phyloP scores from a whole-genome alignment of 2,797 vertebrate genomes.

The Liparis tanakae region DNA sequence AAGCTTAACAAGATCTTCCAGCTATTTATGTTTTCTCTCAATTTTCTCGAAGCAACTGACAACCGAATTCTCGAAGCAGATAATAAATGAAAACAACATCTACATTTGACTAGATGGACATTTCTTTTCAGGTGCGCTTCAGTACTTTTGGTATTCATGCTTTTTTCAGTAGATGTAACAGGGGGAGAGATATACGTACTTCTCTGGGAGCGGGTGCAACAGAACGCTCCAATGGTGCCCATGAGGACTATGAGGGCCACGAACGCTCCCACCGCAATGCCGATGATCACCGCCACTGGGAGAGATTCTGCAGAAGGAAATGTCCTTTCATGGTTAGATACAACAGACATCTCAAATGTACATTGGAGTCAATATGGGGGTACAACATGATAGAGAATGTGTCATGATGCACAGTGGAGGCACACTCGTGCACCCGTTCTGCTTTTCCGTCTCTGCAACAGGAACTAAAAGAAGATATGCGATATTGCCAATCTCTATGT shows the following conservation, averaged over 20 bases:
- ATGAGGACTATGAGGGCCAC: conserved; percentile 96
- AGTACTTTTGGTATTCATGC: conserved; percentile 58
- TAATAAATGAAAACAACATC: conserved; percentile 26
- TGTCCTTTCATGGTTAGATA: conserved; percentile 54
- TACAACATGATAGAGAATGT: neutral
- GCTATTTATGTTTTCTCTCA: conserved; percentile 15
- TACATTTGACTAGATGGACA: conserved; percentile 56
- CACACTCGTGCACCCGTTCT: neutral
- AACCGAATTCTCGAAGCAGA: neutral
- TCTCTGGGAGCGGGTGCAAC: conserved; percentile 97
- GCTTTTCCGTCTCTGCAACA: conserved; percentile 20
- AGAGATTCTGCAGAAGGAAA: conserved; percentile 89
- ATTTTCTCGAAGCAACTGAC: neutral
- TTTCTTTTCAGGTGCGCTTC: conserved; percentile 55
- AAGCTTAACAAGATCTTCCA: conserved; percentile 21
- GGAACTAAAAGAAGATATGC: neutral
- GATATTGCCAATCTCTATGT: conserved; percentile 21
- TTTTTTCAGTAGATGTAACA: conserved; percentile 35
- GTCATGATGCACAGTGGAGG: conserved; percentile 1
- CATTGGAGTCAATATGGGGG: neutral
- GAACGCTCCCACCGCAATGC: conserved; percentile 95
- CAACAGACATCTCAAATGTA: conserved; percentile 21
- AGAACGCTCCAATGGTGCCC: conserved; percentile 98
- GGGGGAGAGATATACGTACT: conserved; percentile 83
- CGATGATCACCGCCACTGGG: conserved; percentile 97